Percentiles rank a stretch among this genome's conserved stretches.
phyloP scores from a whole-genome alignment of 2,888 invertebrate genomes.

The Meandrusa payeni region DNA sequence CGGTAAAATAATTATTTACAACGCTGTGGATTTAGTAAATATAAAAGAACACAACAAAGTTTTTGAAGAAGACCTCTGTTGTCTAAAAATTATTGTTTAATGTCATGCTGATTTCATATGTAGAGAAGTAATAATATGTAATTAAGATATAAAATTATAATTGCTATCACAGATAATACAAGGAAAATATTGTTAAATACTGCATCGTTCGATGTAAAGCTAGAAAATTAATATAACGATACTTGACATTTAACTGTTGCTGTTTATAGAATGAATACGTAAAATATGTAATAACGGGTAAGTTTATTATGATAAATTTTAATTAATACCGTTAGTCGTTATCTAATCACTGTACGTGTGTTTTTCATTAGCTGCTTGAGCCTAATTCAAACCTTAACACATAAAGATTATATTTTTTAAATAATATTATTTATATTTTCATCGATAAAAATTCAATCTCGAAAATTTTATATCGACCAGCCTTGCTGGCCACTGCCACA shows the following conservation, averaged over 20 bases:
- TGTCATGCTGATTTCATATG: no score
- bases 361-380: slow-evolving; percentile 19
- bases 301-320: slow-evolving; percentile 17
- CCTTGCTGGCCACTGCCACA: neutral
- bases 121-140: neutral
- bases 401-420: slow-evolving; percentile 7
- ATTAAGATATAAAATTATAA: neutral
- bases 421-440: no score
- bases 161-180: neutral
- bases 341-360: slow-evolving; percentile 17
- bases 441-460: no score
- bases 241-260: slow-evolving; percentile 15
- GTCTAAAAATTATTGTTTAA: no score
- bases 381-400: slow-evolving; percentile 11
- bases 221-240: neutral
- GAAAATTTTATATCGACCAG: no score
- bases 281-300: slow-evolving; percentile 14
- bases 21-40: no score
- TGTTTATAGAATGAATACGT: slow-evolving; percentile 1
- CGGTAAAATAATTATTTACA: no score
- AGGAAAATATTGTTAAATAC: neutral
- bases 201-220: neutral
- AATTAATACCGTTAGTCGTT: slow-evolving; percentile 20
- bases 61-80: no score
- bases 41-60: no score